A percentile compares a stretch with the other conserved stretches of the same genome.
Evolutionary conservation across 1,140 invertebrate species (phyloP).

Genomic region (Hermatobates lingyangjiaoensis): DNA sequence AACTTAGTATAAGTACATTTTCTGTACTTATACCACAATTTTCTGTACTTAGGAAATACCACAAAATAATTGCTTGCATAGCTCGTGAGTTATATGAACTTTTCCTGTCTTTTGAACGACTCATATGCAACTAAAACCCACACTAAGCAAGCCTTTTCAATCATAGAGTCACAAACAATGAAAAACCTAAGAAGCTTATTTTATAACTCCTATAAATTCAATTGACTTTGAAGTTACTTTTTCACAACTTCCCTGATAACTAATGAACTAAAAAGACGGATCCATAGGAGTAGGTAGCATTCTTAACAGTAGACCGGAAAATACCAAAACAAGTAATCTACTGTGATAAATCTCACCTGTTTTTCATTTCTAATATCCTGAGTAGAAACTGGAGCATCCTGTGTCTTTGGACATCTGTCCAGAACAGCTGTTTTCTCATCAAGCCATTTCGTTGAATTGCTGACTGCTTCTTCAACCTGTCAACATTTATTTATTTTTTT

Average conservation of each 20-base stretch:
- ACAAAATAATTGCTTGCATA: too few relatives aligned
- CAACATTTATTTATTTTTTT: too few relatives aligned
- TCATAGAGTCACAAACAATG: not conserved
- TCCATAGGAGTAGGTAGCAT: not conserved
- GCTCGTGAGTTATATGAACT: too few relatives aligned
- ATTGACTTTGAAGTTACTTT: not conserved
- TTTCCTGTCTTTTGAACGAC: too few relatives aligned
- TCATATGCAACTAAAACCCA: too few relatives aligned
- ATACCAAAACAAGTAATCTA: not conserved
- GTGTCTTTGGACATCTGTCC: slow-evolving; percentile 34
- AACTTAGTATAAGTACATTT: too few relatives aligned
- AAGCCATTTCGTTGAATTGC: slow-evolving; percentile 26
- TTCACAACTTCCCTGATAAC: not conserved
- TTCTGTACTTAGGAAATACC: too few relatives aligned
- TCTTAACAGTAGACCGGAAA: not conserved
- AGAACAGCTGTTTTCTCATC: slow-evolving; percentile 25
- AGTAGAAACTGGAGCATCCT: slow-evolving; percentile 51
- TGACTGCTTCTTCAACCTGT: slow-evolving; percentile 23
- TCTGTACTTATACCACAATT: too few relatives aligned
- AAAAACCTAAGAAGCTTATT: not conserved
- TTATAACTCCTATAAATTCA: not conserved
- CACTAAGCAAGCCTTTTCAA: too few relatives aligned
- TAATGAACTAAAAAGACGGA: not conserved
- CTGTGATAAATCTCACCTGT: slow-evolving; percentile 30
- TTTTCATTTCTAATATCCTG: slow-evolving; percentile 53